Conservation (phyloP, 2,797 vertebrate genomes). For the Lophotriccus pileatus region DNA sequence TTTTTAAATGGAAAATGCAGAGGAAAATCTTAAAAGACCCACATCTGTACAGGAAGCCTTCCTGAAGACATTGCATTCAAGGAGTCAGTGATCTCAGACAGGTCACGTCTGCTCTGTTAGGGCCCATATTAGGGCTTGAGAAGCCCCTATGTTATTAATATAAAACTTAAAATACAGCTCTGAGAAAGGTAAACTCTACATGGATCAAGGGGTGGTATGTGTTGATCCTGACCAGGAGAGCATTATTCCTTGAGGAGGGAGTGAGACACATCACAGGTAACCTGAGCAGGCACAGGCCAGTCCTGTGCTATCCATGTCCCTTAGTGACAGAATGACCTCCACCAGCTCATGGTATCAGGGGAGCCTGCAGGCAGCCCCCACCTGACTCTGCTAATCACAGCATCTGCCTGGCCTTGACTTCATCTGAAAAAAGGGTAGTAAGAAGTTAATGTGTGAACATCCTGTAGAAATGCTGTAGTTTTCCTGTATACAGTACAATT, state of each 20-base stretch:
- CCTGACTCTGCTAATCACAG: rapidly evolving
- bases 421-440: neutral
- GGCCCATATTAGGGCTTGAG: neutral
- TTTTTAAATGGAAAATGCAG: neutral
- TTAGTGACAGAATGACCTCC: neutral
- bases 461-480: neutral
- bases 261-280: neutral
- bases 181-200: neutral
- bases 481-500: neutral
- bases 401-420: neutral
- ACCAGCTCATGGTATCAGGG: neutral
- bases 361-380: neutral
- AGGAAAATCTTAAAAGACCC: neutral
- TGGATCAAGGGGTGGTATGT: neutral
- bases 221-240: neutral
- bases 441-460: neutral
- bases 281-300: neutral
- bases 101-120: neutral
- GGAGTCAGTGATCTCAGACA: neutral
- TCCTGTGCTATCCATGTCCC: rapidly evolving
- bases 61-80: neutral
- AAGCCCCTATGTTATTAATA: neutral
- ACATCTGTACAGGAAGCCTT: neutral
- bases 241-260: neutral
- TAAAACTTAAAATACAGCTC: neutral